Evolutionary conservation across 2,797 vertebrate species (phyloP), one percentile per base, ranked within the genome.

Genomic region (Agapornis canus): DNA sequence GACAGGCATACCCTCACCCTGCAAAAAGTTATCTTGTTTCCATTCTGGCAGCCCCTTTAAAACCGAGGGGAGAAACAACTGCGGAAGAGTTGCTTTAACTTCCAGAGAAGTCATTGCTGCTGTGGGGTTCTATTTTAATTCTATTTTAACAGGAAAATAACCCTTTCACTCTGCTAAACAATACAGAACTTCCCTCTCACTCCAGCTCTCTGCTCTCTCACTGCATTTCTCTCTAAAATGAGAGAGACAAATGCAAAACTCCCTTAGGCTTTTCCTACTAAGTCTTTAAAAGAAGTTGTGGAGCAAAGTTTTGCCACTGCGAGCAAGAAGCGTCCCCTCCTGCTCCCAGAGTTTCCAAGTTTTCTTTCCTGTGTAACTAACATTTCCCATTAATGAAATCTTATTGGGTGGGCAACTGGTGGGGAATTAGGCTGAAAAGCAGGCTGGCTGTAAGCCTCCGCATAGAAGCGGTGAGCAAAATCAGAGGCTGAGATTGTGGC

Each of bases 21-120:
- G 2, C 32, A 45, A 27, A 69, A 69, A 56, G 56, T 4, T 39
- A 37, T 43, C 52, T 29, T 51, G 31, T 73, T 95, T 68, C 87
- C 89, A 80, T 72, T 70, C 86, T 80, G 92, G 78, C 88, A 92
- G 85, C 60, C 71, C 45, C 71, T 35, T 16, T 79, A 86, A 82
- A 61, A 82, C 18, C 95, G 79, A 45, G 35, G 31, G 42, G 59
- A 84, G 86, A 82, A 92, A 65, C 57, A 61, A 94, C 76, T 48
- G 70, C 23, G 0, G 13, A 68, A 79, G 52, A 54, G 89, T 52
- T 94, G 81, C 57, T 91, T 85, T 76, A 87, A 75, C 89, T 94
- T 97, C 73, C 75, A 87, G 31, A 94, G 91, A 77, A 96, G 70
- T 86, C 89, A 63, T 69, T 61, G 4, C 70, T 60, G 70, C 32